phyloP scores from a whole-genome alignment of 1,140 invertebrate genomes.

The Homalodisca vitripennis region DNA sequence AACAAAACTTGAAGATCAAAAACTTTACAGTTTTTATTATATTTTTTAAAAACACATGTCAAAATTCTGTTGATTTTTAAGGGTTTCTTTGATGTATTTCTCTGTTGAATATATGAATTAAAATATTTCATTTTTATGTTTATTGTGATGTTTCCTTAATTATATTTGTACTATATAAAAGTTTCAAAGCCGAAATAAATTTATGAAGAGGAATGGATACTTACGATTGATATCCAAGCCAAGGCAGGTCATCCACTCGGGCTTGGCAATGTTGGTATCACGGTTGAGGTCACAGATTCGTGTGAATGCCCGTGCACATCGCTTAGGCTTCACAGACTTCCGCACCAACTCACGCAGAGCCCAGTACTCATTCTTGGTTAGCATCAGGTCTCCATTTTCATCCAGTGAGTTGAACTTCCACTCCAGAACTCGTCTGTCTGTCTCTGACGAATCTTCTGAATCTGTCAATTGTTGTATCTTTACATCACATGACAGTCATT shows the following conservation, averaged over 20 bases:
- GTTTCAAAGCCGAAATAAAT: no score
- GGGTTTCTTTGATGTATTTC: no score
- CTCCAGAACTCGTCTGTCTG: constrained; percentile 57
- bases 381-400: constrained; percentile 65
- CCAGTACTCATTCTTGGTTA: constrained; percentile 78
- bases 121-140: no score
- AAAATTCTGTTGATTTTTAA: no score
- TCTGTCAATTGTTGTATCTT: no score
- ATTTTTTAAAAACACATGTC: no score
- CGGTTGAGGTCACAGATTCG: constrained; percentile 79
- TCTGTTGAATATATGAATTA: no score
- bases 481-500: no score
- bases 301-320: constrained; percentile 85
- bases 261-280: constrained; percentile 68
- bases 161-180: no score
- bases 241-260: constrained; percentile 82
- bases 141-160: no score
- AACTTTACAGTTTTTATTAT: no score
- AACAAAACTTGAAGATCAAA: no score
- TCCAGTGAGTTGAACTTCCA: constrained; percentile 90
- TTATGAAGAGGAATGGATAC: constrained; percentile 43
- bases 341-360: constrained; percentile 77
- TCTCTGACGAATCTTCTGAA: constrained; percentile 44
- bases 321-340: constrained; percentile 81
- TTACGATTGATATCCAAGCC: constrained; percentile 50